A percentile compares a stretch with the other conserved stretches of the same genome.
These are phyloP conservation scores for Drosophila merina DNA, from an alignment of 2,888 invertebrate genomes.

Conservation along the genomic window DNA sequence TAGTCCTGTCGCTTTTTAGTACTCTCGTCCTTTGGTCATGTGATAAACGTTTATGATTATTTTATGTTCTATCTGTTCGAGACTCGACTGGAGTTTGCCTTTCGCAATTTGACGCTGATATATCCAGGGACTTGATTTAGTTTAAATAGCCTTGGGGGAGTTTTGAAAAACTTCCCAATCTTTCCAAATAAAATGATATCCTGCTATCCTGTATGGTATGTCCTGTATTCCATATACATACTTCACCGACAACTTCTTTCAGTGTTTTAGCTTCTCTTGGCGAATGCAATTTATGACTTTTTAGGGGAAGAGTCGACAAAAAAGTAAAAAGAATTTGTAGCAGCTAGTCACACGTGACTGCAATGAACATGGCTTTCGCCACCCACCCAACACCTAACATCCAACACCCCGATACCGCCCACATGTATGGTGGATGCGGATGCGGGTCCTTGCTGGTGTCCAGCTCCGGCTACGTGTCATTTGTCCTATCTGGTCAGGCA, in stretches of 20 bases:
- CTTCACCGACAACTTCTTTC: background rate
- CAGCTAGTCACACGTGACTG: conserved; percentile 66
- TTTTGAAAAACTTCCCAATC: background rate
- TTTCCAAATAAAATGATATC: too few relatives aligned
- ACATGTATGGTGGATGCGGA: conserved; percentile 71
- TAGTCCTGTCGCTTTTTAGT: conserved; percentile 39
- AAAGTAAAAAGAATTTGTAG: conserved; percentile 29
- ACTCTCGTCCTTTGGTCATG: conserved; percentile 43
- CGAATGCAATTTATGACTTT: conserved; percentile 39
- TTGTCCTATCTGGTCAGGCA: conserved; percentile 67
- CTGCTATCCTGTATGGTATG: too few relatives aligned
- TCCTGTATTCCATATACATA: too few relatives aligned
- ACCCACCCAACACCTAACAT: conserved; percentile 1
- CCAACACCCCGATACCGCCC: conserved; percentile 37
- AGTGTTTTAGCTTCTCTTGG: conserved; percentile 14
- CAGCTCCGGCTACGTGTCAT: conserved; percentile 68
- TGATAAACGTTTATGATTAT: conserved; percentile 77
- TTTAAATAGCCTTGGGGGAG: conserved; percentile 61
- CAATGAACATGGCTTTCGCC: conserved; percentile 50
- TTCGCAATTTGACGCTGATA: conserved; percentile 69
- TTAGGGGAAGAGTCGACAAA: conserved; percentile 17
- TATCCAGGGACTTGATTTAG: conserved; percentile 67
- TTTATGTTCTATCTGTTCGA: conserved; percentile 61
- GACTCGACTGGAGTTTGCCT: conserved; percentile 54
- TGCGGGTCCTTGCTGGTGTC: conserved; percentile 60